Evolutionary conservation across 1,140 invertebrate genomes (phyloP).

Genomic region (Pseudomyrmex cubaensis): DNA sequence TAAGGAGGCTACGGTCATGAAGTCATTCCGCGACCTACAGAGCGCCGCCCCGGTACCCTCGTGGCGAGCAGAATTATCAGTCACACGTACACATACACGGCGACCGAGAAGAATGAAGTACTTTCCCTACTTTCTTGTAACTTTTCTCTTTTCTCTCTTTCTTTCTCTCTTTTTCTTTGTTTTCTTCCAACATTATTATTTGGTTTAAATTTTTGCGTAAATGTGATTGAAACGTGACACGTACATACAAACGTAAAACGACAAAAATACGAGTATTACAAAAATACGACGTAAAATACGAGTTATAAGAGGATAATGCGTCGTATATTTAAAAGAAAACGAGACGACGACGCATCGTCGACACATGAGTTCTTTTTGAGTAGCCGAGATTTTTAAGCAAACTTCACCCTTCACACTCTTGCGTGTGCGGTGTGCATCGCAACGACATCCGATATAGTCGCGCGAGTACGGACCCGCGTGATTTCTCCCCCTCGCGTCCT

Average conservation of each 20-base stretch:
- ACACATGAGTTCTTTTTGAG: neutral
- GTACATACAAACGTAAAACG: too few species aligned
- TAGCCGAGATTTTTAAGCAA: constrained; percentile 31
- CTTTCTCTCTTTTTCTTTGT: neutral
- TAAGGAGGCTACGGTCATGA: constrained; percentile 67
- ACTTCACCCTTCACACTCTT: neutral
- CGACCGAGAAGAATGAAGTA: constrained; percentile 7
- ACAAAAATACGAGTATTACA: too few species aligned
- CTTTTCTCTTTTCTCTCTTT: neutral
- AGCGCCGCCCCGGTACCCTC: constrained; percentile 39
- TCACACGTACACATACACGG: constrained; percentile 9
- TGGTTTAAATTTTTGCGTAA: too few species aligned
- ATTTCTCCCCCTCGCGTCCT: constrained; percentile 30
- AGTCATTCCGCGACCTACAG: constrained; percentile 66
- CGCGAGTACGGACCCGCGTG: constrained; percentile 59
- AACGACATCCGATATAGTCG: constrained; percentile 77
- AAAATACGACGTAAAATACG: too few species aligned
- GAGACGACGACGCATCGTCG: neutral
- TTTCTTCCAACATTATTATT: neutral
- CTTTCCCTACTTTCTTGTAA: neutral
- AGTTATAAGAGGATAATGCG: too few species aligned
- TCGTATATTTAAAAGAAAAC: neutral
- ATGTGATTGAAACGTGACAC: too few species aligned
- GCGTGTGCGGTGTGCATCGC: too few species aligned
- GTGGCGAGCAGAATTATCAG: constrained; percentile 59